Percentiles rank a stretch among this genome's conserved stretches.
phyloP scores from a whole-genome alignment of 2,888 invertebrate genomes.

The Isotomurus palustris region DNA sequence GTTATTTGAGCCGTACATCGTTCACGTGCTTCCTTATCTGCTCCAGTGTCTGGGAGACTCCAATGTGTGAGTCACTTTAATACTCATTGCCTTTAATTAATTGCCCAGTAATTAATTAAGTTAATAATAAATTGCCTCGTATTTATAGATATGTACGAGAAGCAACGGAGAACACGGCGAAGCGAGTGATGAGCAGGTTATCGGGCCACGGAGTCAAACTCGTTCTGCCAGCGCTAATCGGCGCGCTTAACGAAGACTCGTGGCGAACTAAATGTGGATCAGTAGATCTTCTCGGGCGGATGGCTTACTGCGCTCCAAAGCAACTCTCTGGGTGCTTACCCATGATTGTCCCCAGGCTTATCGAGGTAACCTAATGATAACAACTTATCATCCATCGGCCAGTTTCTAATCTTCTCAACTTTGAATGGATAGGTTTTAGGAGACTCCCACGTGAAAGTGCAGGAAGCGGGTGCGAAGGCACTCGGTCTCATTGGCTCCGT shows the following conservation, averaged over 20 bases:
- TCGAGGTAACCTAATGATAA: constrained; percentile 79
- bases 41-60: constrained; percentile 93
- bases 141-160: constrained; percentile 66
- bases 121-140: constrained; percentile 21
- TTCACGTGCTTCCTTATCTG: constrained; percentile 91
- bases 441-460: constrained; percentile 95
- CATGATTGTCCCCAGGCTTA: constrained; percentile 94
- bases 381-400: no score
- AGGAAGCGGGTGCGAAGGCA: constrained; percentile 93
- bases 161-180: constrained; percentile 94
- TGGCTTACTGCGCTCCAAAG: constrained; percentile 99
- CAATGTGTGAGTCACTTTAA: constrained; percentile 61
- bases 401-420: background rate
- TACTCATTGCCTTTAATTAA: background rate
- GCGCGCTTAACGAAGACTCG: constrained; percentile 93
- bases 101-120: background rate
- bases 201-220: constrained; percentile 97
- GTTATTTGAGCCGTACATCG: constrained; percentile 97
- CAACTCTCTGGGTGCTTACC: constrained; percentile 97
- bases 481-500: constrained; percentile 94
- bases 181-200: constrained; percentile 84
- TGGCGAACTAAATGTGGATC: constrained; percentile 96
- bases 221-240: constrained; percentile 85
- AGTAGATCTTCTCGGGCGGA: constrained; percentile 90
- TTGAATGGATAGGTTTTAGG: constrained; percentile 65